phyloP scores from a whole-genome alignment of 1,140 invertebrate species.

The Cardiocondyla obscurior region DNA sequence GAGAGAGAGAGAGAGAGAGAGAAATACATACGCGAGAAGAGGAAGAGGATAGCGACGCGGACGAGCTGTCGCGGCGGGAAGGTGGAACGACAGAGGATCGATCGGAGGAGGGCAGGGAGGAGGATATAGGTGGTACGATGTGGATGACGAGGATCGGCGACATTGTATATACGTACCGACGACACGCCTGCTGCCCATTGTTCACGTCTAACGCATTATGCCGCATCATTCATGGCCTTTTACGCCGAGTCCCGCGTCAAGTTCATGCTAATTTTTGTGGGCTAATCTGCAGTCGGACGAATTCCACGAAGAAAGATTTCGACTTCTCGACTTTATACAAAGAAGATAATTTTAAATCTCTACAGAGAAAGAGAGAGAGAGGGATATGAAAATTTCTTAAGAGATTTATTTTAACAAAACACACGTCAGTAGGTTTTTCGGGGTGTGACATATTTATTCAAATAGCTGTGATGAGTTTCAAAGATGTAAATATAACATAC shows the following conservation, averaged over 20 bases:
- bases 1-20: neutral
- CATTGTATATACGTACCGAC: slow-evolving; percentile 69
- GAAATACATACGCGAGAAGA: neutral
- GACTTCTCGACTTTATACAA: neutral
- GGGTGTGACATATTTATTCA: neutral
- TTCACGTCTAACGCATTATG: slow-evolving; percentile 61
- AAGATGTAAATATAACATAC: neutral
- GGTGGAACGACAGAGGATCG: neutral
- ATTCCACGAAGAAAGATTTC: neutral
- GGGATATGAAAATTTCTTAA: neutral
- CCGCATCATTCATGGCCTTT: slow-evolving; percentile 65
- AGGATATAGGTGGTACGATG: slow-evolving; percentile 45
- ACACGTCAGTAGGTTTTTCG: neutral
- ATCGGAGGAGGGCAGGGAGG: neutral
- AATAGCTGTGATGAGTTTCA: neutral
- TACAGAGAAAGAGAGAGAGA: too few relatives aligned
- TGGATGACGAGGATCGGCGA: slow-evolving; percentile 70
- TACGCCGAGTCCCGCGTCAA: slow-evolving; percentile 45
- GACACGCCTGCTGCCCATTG: slow-evolving; percentile 76
- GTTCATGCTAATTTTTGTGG: slow-evolving; percentile 35
- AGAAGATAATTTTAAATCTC: neutral
- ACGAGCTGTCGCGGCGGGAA: neutral
- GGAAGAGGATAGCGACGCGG: neutral
- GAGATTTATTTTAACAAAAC: neutral
- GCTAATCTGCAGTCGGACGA: neutral